Percentiles rank a stretch among this genome's conserved stretches.
phyloP scores from a whole-genome alignment of 2,113 vertebrate species.

The Bos javanicus region DNA sequence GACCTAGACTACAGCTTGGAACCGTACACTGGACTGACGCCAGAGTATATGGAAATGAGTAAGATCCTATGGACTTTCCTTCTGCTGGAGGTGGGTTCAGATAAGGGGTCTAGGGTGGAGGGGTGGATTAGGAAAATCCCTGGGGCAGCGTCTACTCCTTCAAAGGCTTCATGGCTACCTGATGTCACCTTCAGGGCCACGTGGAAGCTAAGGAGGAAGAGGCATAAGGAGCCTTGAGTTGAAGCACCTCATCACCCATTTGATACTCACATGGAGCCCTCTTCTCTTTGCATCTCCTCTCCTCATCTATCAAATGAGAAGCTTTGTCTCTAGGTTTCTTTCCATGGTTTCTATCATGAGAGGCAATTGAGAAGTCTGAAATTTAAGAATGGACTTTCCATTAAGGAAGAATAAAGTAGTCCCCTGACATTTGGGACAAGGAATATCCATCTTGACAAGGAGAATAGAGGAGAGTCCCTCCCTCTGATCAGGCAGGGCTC shows the following conservation, averaged over 20 bases:
- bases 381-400: not conserved
- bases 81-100: not conserved
- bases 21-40: constrained; percentile 92
- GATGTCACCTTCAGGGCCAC: not conserved
- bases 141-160: not conserved
- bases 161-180: not conserved
- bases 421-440: not conserved
- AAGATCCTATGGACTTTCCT: constrained; percentile 54
- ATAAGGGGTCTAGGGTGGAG: not conserved
- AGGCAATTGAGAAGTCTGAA: not conserved
- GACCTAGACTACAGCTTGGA: constrained; percentile 91
- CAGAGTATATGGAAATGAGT: constrained; percentile 99
- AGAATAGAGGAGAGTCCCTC: not conserved
- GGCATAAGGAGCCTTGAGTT: not conserved
- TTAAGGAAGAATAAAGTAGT: not conserved
- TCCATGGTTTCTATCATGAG: not conserved
- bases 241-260: not conserved
- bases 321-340: not conserved
- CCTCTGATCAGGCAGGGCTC: not conserved
- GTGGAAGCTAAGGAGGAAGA: not conserved
- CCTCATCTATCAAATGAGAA: not conserved
- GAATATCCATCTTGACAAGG: not conserved
- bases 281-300: not conserved
- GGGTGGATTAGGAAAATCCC: not conserved
- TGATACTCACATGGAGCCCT: not conserved